Evolutionary conservation across 2,113 vertebrate species (phyloP).

Genomic region (Macquaria ambigua): DNA sequence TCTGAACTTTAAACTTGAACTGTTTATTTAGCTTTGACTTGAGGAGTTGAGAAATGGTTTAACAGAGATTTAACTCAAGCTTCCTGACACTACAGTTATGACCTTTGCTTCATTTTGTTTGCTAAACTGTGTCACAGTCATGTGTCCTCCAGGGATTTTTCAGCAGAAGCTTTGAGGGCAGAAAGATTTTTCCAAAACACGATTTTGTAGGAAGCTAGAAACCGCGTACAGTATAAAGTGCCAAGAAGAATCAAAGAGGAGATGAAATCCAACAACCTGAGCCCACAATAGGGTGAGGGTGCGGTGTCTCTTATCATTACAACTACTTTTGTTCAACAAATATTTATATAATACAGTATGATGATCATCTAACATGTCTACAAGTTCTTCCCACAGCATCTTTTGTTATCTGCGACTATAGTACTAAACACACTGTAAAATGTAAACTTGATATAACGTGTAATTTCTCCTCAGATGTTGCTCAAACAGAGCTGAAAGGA

Average conservation of each 20-base stretch:
- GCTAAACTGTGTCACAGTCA: neutral
- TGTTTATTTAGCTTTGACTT: constrained; percentile 15
- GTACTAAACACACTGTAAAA: neutral
- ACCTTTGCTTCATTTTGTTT: constrained; percentile 34
- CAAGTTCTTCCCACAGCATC: too few relatives aligned
- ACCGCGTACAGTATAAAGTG: neutral
- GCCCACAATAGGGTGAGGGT: neutral
- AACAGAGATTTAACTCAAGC: neutral
- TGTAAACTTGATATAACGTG: too few relatives aligned
- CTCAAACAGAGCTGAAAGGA: neutral
- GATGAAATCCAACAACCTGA: neutral
- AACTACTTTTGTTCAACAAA: neutral
- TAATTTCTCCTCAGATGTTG: neutral
- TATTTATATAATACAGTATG: neutral
- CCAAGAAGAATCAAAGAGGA: neutral
- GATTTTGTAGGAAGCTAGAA: neutral
- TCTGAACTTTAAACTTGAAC: constrained; percentile 29
- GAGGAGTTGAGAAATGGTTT: neutral
- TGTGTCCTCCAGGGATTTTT: neutral
- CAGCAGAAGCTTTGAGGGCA: neutral
- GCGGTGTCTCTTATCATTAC: neutral
- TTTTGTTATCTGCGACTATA: neutral
- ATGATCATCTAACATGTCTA: neutral
- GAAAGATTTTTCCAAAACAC: neutral
- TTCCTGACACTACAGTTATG: neutral